These are phyloP conservation scores for Conistra vaccinii DNA, from an alignment of 2,888 invertebrate genomes.

Conservation along the genomic window DNA sequence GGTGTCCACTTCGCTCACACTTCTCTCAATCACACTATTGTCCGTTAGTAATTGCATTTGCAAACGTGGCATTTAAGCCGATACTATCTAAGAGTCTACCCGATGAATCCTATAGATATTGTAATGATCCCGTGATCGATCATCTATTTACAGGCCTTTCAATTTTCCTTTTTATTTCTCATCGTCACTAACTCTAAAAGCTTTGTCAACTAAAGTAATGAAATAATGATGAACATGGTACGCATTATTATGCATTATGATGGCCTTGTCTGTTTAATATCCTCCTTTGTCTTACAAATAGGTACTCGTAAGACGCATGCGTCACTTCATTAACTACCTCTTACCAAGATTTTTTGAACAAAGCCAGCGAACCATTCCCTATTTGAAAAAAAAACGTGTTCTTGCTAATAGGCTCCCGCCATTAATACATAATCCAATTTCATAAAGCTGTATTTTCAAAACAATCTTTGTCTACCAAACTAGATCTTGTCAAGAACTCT, in stretches of 20 bases:
- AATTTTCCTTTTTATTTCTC: neutral
- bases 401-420: neutral
- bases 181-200: neutral
- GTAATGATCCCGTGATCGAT: neutral
- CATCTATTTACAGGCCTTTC: neutral
- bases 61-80: neutral
- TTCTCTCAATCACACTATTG: constrained; percentile 84
- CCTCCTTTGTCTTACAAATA: constrained; percentile 36
- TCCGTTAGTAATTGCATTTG: constrained; percentile 79
- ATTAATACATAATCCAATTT: constrained; percentile 56
- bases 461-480: constrained; percentile 48
- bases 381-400: constrained; percentile 1
- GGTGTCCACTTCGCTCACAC: constrained; percentile 75
- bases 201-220: neutral
- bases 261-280: neutral
- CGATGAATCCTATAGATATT: neutral
- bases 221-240: neutral
- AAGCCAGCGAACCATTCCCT: neutral
- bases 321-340: neutral
- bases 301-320: constrained; percentile 14
- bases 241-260: neutral
- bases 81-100: neutral
- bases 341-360: neutral
- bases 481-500: constrained; percentile 41
- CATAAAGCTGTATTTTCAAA: constrained; percentile 40